Base-by-base conservation (phyloP, 2,113 vertebrate genomes). In the Scalopus aquaticus region DNA sequence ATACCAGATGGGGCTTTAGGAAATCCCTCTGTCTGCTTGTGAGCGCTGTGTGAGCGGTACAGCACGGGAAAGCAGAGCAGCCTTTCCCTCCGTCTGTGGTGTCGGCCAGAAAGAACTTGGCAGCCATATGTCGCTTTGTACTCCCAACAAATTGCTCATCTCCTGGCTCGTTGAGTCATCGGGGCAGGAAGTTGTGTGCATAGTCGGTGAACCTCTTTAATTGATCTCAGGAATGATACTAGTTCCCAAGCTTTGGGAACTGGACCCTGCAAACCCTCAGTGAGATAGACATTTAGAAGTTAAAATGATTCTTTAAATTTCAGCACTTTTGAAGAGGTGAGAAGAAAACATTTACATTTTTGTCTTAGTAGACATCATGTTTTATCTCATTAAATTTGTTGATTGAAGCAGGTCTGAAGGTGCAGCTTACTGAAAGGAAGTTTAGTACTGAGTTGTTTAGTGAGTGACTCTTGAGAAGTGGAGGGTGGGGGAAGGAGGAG, bases 11-110 rank as follows among this genome's bases (percentile, higher is more conserved):
- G 88, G 95, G 96, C 97, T 98, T 96, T 0, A 62, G 96, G 98
- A 97, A 95, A 98, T 98, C 96, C 97, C 95, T 92, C 97, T 93
- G 97, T 97, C 97, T 97, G 97, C 87, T 92, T 87, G 88, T 37
- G 81, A 90, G 5, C 0, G 92, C 79, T 54, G 80, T 87, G 88
- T 37, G 81, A 90, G 5, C 0, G 92, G 77, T 54, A 81, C 24
- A 46, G 95, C 51, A 0, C 46, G 60, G 96, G 87, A 96, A 96
- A 95, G 39, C 20, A 12, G 93, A 82, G 96, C 97, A 96, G 97
- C 95, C 9, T 65, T 82, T 62, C 96, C 87, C 89, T 0, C 30
- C 81, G 20, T 96, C n/a, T 95, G 96, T 39, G 2, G 46, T 17
- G 58, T 15, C 3, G 4, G 82, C 97, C 89, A 35, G 76, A 54